Base-by-base conservation (phyloP, 2,797 vertebrate genomes). In the Galaxias olidus region DNA sequence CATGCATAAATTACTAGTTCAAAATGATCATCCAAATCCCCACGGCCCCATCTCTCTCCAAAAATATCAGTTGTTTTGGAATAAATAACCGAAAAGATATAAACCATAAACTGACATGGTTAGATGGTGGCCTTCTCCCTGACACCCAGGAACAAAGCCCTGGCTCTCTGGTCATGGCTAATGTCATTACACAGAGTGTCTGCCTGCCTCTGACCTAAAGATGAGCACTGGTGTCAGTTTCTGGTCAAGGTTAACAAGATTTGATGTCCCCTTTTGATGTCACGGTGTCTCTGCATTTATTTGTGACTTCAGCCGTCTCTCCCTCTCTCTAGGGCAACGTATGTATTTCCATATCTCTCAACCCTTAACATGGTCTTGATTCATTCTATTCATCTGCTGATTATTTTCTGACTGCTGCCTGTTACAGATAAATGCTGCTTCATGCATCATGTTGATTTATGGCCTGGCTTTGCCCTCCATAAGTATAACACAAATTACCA, bases 161-260 rank as follows among this genome's bases (percentile, higher is more conserved):
- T 0, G 15, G 50, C 63, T 53, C 17, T 62, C 66, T 60, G 74
- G 65, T 69, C 66, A 52, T 57, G 69, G 69, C 82, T 89, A 79
- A 90, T 86, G 84, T 85, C 87, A 91, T 91, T 90, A 91, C 87
- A 82, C 86, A 80, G 88, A 92, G 90, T 90, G 90, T 84, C 82
- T 82, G 30, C 62, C 77, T 68, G 80, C 69, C 68, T 69, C 78
- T 84, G 90, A 89, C 89, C 89, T 82, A 72, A 82, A 81, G 83
- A 87, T 85, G 83, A 87, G 81, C 71, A 66, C 82, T 75, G 77
- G 84, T 86, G 88, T 90, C 86, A 84, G 82, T 80, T 80, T 81
- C 78, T 74, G 86, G 90, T 86, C 89, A 90, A 90, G 90, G 88
- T 90, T 91, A 92, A 91, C 85, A 85, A 87, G 90, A 92, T 91